Evolutionary conservation across 2,797 vertebrate species (phyloP), one percentile per base, ranked within the genome.

Genomic region (Apogon talboti): DNA sequence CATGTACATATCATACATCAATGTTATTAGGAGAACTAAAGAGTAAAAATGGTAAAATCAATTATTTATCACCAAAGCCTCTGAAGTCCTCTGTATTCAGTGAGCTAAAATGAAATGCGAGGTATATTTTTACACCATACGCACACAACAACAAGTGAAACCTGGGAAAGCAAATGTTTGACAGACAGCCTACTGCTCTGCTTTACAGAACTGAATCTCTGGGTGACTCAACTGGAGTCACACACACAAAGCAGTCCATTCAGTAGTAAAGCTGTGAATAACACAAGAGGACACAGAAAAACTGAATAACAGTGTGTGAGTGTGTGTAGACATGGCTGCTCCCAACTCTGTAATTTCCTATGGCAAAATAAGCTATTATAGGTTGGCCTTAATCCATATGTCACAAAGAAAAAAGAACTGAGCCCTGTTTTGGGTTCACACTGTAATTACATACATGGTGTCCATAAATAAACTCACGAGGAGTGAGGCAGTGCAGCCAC

Each of bases 271-370:
- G 79, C 81, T 82, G 87, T 82, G 75, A 87, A 82, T 71, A 87
- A 82, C 86, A 86, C 43, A 14, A 83, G 78, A 54, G 69, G 66
- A 79, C 70, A 84, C 67, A 68, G 65, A 66, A 66, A 85, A 68
- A 54, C 16, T 19, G 50, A 48, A 10, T 53, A 51, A 43, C 33
- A 40, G 13, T 7, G 52, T 40, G 30, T 49, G 62, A 46, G 62
- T 52, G 54, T 41, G 16, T 49, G 24, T 19, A 33, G 66, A 68
- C 75, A 66, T 63, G 78, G 70, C 74, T 74, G 77, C 66, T 84
- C 63, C 76, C 66, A 64, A 82, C 84, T 85, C 89, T 93, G 87
- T 89, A 89, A 92, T 92, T 93, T 93, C 83, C 82, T 73, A 78
- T 66, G 57, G 78, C 66, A 84, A 91, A 92, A 85, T 78, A 79